These are phyloP conservation scores for Syngnathus typhle DNA, from an alignment of 2,113 vertebrate genomes.

Conservation along the genomic window DNA sequence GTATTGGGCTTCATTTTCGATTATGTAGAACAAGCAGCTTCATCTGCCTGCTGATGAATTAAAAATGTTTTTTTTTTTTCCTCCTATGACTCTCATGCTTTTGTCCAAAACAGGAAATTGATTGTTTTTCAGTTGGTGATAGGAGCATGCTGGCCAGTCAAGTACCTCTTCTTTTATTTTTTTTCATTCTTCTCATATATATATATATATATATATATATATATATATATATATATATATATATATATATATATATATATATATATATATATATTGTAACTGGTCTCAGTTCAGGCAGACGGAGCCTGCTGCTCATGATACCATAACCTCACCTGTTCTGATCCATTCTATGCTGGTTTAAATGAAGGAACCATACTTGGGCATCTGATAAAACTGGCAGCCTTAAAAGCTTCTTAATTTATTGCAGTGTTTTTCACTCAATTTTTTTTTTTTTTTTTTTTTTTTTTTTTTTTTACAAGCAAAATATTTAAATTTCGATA, in stretches of 20 bases:
- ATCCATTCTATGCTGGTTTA: constrained; percentile 61
- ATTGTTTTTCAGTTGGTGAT: constrained; percentile 22
- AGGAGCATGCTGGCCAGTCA: constrained; percentile 31
- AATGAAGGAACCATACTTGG: constrained; percentile 59
- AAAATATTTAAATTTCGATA: constrained; percentile 66
- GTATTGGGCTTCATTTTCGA: constrained; percentile 23
- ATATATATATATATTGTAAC: neutral
- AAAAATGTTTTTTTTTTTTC: constrained; percentile 4
- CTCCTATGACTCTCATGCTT: constrained; percentile 18
- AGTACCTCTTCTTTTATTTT: constrained; percentile 4
- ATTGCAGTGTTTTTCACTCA: constrained; percentile 63
- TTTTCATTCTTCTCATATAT: too few relatives aligned
- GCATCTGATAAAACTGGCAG: constrained; percentile 64
- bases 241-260: neutral
- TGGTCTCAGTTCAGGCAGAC: constrained; percentile 21
- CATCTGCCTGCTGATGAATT: constrained; percentile 17
- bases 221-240: neutral
- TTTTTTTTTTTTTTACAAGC: constrained; percentile 65
- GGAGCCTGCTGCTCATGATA: constrained; percentile 41
- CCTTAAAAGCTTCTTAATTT: constrained; percentile 73
- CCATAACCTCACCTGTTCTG: constrained; percentile 36
- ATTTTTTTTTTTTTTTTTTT: constrained; percentile 60
- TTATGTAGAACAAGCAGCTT: constrained; percentile 21
- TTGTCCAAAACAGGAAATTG: constrained; percentile 19
- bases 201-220: neutral